Conservation (phyloP, 2,888 invertebrate genomes). For the Eumerus sabulonum region DNA sequence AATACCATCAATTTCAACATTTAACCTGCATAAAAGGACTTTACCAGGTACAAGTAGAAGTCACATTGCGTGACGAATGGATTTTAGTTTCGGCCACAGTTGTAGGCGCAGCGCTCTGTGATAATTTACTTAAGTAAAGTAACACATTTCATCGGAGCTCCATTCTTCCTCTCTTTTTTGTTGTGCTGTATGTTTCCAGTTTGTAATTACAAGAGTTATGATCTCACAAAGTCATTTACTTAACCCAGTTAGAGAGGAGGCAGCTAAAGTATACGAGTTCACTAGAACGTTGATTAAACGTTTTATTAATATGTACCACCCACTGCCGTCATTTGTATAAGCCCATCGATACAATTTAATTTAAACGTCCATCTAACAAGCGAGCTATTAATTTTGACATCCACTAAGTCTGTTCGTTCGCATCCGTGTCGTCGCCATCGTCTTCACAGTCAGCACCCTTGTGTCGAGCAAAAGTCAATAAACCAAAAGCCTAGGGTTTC, state of each 20-base stretch:
- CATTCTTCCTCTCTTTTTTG: neutral
- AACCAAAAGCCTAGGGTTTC: slow-evolving; percentile 22
- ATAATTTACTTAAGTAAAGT: slow-evolving; percentile 50
- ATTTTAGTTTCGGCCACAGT: slow-evolving; percentile 36
- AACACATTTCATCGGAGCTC: slow-evolving; percentile 19
- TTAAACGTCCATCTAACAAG: slow-evolving; percentile 34
- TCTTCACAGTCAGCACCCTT: no score
- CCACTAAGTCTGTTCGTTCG: neutral
- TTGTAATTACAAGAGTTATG: slow-evolving; percentile 39
- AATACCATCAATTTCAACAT: slow-evolving; percentile 1
- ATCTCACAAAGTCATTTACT: slow-evolving; percentile 22
- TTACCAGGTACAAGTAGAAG: no score
- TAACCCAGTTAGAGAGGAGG: no score
- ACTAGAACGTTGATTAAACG: no score
- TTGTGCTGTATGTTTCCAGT: slow-evolving; percentile 5
- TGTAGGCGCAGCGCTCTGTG: slow-evolving; percentile 32
- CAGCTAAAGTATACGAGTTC: no score
- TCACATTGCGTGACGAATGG: slow-evolving; percentile 22
- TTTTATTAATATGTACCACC: slow-evolving; percentile 1
- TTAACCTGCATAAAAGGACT: no score
- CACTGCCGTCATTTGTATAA: neutral
- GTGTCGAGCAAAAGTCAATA: slow-evolving; percentile 17
- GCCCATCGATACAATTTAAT: slow-evolving; percentile 37
- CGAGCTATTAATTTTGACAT: slow-evolving; percentile 21
- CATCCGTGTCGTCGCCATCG: no score